Evolutionary conservation across 1,140 invertebrate species (phyloP).

Genomic region (Platyura marginata): DNA sequence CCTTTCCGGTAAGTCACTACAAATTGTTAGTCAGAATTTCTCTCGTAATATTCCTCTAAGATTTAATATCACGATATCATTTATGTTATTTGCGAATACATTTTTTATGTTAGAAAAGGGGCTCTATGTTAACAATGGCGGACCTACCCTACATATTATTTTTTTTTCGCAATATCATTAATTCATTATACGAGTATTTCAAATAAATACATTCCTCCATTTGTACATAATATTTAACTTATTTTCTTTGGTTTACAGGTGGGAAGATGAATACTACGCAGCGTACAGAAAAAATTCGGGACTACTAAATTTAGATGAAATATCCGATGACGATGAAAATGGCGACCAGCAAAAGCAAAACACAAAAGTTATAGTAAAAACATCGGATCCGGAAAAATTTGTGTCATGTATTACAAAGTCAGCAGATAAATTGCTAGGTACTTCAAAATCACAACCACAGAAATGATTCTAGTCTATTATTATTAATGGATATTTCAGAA

Average conservation of each 20-base stretch:
- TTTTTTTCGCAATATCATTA: too few relatives aligned
- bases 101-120: too few relatives aligned
- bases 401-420: constrained; percentile 46
- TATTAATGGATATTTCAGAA: constrained; percentile 24
- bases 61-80: too few relatives aligned
- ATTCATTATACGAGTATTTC: too few relatives aligned
- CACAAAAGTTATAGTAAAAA: constrained; percentile 31
- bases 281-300: constrained; percentile 28
- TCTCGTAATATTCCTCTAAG: too few relatives aligned
- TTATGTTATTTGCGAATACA: too few relatives aligned
- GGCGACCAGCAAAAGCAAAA: background rate
- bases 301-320: constrained; percentile 18
- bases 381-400: constrained; percentile 52
- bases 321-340: constrained; percentile 1
- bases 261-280: constrained; percentile 25
- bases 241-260: constrained; percentile 12
- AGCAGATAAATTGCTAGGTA: constrained; percentile 40
- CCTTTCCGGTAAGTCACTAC: too few relatives aligned
- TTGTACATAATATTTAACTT: too few relatives aligned
- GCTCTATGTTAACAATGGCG: too few relatives aligned
- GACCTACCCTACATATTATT: too few relatives aligned
- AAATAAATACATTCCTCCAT: too few relatives aligned
- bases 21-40: too few relatives aligned
- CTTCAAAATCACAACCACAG: background rate
- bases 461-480: background rate